phyloP scores from a whole-genome alignment of 2,797 vertebrate genomes.

The Syngnathus rostellatus region DNA sequence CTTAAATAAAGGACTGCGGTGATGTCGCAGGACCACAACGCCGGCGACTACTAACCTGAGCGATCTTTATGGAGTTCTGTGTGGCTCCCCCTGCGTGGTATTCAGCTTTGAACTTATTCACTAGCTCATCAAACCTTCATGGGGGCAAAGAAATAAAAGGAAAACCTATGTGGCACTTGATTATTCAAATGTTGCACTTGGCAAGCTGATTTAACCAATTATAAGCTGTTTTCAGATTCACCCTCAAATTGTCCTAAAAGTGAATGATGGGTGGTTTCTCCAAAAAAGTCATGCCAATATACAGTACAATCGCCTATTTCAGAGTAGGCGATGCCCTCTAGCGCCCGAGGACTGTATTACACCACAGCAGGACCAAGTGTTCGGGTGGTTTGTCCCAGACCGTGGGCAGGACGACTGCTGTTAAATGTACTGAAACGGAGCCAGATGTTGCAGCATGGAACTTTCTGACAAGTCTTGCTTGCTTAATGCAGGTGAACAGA shows the following conservation, averaged over 20 bases:
- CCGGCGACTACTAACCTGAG: constrained; percentile 83
- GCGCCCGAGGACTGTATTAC: not conserved
- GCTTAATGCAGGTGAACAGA: not conserved
- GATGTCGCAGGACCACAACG: not conserved
- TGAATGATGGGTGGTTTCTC: not conserved
- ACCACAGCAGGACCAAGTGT: not conserved
- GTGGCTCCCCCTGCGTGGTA: constrained; percentile 97
- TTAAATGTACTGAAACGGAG: not conserved
- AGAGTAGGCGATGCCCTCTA: not conserved
- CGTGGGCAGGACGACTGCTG: not conserved
- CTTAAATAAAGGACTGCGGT: not conserved
- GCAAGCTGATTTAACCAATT: not conserved
- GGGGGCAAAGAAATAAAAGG: not conserved
- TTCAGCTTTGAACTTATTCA: constrained; percentile 93
- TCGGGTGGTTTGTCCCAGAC: no score
- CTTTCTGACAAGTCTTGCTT: not conserved
- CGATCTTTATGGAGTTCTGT: constrained; percentile 96
- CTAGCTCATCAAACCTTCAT: constrained; percentile 89
- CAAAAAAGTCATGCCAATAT: not conserved
- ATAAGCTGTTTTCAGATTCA: not conserved
- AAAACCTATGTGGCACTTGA: not conserved
- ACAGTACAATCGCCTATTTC: no score
- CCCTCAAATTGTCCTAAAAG: not conserved
- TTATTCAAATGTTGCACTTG: not conserved
- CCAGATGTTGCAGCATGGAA: not conserved